Evolutionary conservation across 2,888 invertebrate species (phyloP).

Genomic region (Spodoptera littoralis): DNA sequence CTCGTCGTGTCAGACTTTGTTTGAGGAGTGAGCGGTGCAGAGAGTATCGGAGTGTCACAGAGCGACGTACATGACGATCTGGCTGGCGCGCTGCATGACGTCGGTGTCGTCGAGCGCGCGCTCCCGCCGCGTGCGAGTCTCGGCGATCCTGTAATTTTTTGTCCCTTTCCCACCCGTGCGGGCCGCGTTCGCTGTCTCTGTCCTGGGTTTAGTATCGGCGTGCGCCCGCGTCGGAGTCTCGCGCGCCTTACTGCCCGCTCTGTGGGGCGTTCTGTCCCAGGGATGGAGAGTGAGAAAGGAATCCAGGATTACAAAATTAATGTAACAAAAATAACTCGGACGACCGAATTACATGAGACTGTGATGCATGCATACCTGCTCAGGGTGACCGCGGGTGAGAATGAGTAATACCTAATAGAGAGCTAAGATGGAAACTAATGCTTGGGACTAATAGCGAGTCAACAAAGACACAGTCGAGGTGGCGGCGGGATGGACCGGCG

Average conservation of each 20-base stretch:
- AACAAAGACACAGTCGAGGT: slow-evolving; percentile 41
- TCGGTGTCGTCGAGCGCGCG: slow-evolving; percentile 92
- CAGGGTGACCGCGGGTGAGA: slow-evolving; percentile 49
- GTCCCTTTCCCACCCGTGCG: slow-evolving; percentile 75
- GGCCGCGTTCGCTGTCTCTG: slow-evolving; percentile 63
- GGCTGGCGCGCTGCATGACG: slow-evolving; percentile 95
- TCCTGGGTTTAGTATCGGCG: slow-evolving; percentile 66
- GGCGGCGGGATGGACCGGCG: slow-evolving; percentile 31
- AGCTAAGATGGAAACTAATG: slow-evolving; percentile 55
- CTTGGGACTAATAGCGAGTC: slow-evolving; percentile 48
- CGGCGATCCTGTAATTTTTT: slow-evolving; percentile 82
- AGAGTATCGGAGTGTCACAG: slow-evolving; percentile 64
- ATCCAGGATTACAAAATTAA: slow-evolving; percentile 71
- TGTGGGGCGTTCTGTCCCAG: slow-evolving; percentile 72
- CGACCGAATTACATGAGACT: slow-evolving; percentile 56
- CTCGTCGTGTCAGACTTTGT: slow-evolving; percentile 65
- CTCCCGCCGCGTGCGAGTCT: slow-evolving; percentile 85
- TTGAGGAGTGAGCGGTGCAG: slow-evolving; percentile 74
- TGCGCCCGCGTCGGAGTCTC: slow-evolving; percentile 63
- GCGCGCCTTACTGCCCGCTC: slow-evolving; percentile 71
- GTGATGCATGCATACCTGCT: slow-evolving; percentile 63
- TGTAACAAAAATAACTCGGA: slow-evolving; percentile 64
- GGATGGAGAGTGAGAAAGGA: slow-evolving; percentile 57
- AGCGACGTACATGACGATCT: slow-evolving; percentile 94
- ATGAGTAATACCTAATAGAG: slow-evolving; percentile 50